Percentiles rank a stretch among this genome's conserved stretches.
Conservation (phyloP, 2,888 invertebrate genomes). For the Entomobrya multifasciata region DNA sequence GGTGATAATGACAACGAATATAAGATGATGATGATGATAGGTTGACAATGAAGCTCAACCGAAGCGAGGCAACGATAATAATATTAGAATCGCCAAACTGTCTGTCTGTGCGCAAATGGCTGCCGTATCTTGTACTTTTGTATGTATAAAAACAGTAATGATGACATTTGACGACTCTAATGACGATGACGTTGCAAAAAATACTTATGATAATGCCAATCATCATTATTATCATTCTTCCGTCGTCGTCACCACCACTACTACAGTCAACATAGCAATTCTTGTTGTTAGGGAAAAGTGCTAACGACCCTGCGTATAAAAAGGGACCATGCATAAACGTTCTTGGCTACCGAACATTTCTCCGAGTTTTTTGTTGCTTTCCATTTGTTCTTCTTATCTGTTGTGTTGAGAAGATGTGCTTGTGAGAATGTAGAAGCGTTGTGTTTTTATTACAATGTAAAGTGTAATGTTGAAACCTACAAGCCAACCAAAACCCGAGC, state of each 20-base stretch:
- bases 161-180: constrained; percentile 53
- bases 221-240: constrained; percentile 31
- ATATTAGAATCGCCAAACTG: constrained; percentile 8
- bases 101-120: not conserved
- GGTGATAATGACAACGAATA: not conserved
- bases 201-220: constrained; percentile 40
- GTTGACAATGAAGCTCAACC: not conserved
- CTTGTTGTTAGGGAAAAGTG: constrained; percentile 35
- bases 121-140: not conserved
- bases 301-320: constrained; percentile 39
- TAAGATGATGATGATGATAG: constrained; percentile 30
- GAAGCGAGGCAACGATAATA: constrained; percentile 37
- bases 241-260: not conserved
- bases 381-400: not conserved
- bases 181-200: constrained; percentile 68
- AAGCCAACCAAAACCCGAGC: constrained; percentile 35
- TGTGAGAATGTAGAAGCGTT: not conserved
- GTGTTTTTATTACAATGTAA: not conserved
- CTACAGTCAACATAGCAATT: not conserved
- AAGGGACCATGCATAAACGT: not conserved
- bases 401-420: not conserved
- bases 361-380: not conserved
- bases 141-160: constrained; percentile 9
- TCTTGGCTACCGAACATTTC: not conserved
- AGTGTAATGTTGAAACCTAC: constrained; percentile 4